Evolutionary conservation across 1,140 invertebrate genomes (phyloP).

Genomic region (Pseudoatta argentina): DNA sequence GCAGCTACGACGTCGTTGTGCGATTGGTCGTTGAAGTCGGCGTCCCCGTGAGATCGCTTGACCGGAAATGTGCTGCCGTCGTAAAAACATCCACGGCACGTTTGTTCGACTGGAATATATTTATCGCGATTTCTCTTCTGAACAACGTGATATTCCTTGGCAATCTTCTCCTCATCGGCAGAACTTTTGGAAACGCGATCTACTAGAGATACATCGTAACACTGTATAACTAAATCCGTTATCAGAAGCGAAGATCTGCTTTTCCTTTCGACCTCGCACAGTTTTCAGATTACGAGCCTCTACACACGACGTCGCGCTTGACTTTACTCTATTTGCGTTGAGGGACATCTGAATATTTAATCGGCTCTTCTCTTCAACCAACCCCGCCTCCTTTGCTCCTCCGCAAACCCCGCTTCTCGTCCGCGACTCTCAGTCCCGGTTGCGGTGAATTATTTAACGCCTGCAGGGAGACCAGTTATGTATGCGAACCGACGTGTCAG

Average conservation of each 20-base stretch:
- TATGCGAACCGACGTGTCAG: conserved; percentile 75
- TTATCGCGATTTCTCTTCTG: conserved; percentile 41
- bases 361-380: conserved; percentile 83
- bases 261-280: neutral
- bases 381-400: conserved; percentile 74
- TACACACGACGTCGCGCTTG: conserved; percentile 66
- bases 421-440: conserved; percentile 81
- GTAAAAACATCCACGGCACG: conserved; percentile 78
- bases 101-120: conserved; percentile 47
- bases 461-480: conserved; percentile 81
- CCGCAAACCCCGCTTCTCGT: conserved; percentile 76
- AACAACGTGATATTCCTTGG: neutral
- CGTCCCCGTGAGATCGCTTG: conserved; percentile 79
- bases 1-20: conserved; percentile 71
- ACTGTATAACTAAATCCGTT: neutral
- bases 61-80: conserved; percentile 77
- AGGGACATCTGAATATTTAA: conserved; percentile 86
- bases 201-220: neutral
- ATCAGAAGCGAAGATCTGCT: neutral
- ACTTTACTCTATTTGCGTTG: conserved; percentile 81
- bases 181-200: neutral
- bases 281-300: conserved; percentile 54
- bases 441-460: conserved; percentile 86
- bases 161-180: conserved; percentile 1
- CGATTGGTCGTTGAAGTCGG: conserved; percentile 79